These are phyloP conservation scores for Microctonus aethiopoides DNA, from an alignment of 2,888 invertebrate genomes.

Conservation along the genomic window DNA sequence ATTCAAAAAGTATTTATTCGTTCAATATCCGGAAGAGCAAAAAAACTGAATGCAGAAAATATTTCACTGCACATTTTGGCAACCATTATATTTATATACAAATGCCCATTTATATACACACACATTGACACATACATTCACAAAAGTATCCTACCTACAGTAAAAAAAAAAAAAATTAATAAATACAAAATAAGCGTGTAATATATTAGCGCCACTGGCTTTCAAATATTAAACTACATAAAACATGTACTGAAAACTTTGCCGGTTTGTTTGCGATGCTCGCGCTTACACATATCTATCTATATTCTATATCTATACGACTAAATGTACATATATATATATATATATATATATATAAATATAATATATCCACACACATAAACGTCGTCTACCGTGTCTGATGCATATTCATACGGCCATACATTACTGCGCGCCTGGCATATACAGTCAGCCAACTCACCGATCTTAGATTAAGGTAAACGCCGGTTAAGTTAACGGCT, in stretches of 20 bases:
- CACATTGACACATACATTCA: too few species aligned
- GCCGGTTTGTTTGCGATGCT: conserved; percentile 36
- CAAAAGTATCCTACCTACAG: too few species aligned
- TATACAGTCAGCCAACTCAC: conserved; percentile 41
- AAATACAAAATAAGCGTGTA: too few species aligned
- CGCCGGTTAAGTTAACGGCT: conserved; percentile 68
- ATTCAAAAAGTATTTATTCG: conserved; percentile 27
- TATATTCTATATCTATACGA: conserved; percentile 1
- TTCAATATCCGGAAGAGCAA: conserved; percentile 7
- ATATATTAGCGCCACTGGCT: too few species aligned
- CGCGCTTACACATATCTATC: conserved; percentile 35
- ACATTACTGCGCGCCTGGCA: conserved; percentile 53
- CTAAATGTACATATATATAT: conserved; percentile 16
- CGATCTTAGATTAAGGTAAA: conserved; percentile 68
- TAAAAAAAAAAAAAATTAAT: too few species aligned
- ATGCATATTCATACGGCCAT: conserved; percentile 67
- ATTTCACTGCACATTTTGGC: conserved; percentile 36
- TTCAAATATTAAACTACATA: too few species aligned
- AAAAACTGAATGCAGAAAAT: conserved; percentile 39
- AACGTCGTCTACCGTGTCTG: conserved; percentile 59
- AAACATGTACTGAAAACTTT: not conserved
- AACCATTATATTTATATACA: conserved; percentile 24
- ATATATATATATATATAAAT: conserved; percentile 30
- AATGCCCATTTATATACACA: not conserved
- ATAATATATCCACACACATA: conserved; percentile 14